Conservation (phyloP, 2,888 invertebrate genomes). For the Syrista parreyssii region DNA sequence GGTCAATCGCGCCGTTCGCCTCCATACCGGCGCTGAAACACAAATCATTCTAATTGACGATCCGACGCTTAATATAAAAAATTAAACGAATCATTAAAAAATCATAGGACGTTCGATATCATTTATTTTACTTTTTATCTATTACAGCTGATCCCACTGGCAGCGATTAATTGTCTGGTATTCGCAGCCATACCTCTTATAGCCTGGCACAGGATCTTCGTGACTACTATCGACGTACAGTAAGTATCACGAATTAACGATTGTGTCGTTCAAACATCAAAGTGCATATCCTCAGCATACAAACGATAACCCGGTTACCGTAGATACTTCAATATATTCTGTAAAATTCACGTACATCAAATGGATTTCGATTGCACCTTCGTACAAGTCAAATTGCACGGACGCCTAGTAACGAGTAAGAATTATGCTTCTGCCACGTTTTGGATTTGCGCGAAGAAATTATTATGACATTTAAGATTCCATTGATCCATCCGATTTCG, state of each 20-base stretch:
- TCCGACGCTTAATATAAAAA: background rate
- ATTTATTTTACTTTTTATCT: slow-evolving; percentile 23
- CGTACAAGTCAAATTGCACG: no score
- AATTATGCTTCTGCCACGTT: no score
- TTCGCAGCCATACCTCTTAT: slow-evolving; percentile 39
- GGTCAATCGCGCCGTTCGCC: slow-evolving; percentile 69
- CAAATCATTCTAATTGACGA: slow-evolving; percentile 25
- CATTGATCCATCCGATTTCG: no score
- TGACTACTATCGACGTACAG: slow-evolving; percentile 59
- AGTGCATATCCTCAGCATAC: no score
- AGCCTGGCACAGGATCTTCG: slow-evolving; percentile 44
- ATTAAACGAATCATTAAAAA: slow-evolving; percentile 13
- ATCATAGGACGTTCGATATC: background rate
- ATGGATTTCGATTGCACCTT: no score
- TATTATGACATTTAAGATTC: no score
- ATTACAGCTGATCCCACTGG: slow-evolving; percentile 56
- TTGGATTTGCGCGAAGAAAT: no score
- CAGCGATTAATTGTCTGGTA: slow-evolving; percentile 32
- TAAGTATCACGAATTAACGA: slow-evolving; percentile 40
- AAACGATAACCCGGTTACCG: no score
- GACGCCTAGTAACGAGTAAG: no score
- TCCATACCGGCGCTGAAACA: slow-evolving; percentile 69
- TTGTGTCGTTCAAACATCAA: no score
- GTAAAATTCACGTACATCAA: no score
- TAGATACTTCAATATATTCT: no score